phyloP scores from a whole-genome alignment of 2,113 vertebrate species.

The Zosterops borbonicus region DNA sequence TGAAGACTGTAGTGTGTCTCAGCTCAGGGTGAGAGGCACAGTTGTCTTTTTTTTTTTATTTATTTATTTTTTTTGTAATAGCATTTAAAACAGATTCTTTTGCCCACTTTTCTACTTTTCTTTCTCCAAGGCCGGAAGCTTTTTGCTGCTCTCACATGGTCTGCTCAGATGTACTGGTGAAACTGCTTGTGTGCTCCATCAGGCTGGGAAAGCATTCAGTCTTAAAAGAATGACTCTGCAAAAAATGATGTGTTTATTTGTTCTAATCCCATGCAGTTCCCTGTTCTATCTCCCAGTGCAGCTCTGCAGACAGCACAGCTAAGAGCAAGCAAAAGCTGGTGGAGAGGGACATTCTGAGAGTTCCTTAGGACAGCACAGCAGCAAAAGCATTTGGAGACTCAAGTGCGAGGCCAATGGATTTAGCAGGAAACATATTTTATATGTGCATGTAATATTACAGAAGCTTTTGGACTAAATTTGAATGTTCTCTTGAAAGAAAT shows the following conservation, averaged over 20 bases:
- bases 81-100: neutral
- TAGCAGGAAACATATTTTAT: neutral
- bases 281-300: neutral
- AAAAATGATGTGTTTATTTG: neutral
- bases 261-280: neutral
- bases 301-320: neutral
- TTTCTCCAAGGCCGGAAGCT: neutral
- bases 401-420: neutral
- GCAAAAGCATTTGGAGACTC: neutral
- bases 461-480: neutral
- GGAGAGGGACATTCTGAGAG: neutral
- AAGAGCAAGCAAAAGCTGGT: neutral
- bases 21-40: neutral
- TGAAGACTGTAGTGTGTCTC: neutral
- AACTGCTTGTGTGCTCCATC: neutral
- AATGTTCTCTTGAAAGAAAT: neutral
- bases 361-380: neutral
- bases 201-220: neutral
- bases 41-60: neutral
- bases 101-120: neutral
- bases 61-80: neutral
- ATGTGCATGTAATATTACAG: neutral
- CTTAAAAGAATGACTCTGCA: constrained; percentile 7
- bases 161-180: neutral
- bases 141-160: neutral